A percentile compares a stretch with the other conserved stretches of the same genome.
Conservation (phyloP, 2,888 invertebrate genomes). For the Stenchaetothrips biformis region DNA sequence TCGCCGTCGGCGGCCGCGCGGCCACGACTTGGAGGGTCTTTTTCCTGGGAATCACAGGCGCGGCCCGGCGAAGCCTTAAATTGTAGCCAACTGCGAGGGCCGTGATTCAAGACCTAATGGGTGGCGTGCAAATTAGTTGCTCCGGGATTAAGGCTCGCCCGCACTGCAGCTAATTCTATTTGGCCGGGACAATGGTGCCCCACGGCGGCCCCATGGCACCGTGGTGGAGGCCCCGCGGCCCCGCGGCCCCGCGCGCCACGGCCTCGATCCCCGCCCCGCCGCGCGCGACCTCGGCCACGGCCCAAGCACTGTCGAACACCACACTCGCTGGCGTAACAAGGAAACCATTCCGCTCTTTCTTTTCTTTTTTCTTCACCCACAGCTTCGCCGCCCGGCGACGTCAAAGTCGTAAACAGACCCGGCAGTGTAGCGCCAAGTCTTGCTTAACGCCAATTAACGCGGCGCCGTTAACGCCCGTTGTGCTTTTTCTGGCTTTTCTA, state of each 20-base stretch:
- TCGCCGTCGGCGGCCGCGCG: too few species aligned
- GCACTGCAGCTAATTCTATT: slow-evolving; percentile 12
- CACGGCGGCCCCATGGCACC: not conserved
- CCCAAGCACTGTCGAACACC: too few species aligned
- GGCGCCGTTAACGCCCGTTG: too few species aligned
- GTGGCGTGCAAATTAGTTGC: slow-evolving; percentile 8
- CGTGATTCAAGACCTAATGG: not conserved
- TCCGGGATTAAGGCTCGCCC: not conserved
- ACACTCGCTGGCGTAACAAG: too few species aligned
- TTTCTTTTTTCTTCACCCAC: too few species aligned
- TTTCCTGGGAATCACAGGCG: not conserved
- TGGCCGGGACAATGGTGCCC: not conserved
- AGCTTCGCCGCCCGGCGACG: too few species aligned
- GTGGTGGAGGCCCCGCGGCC: not conserved
- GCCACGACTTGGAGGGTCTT: too few species aligned
- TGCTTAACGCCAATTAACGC: too few species aligned
- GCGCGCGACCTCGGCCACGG: not conserved
- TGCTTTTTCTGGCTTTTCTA: too few species aligned
- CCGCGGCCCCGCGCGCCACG: not conserved
- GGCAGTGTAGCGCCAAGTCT: too few species aligned
- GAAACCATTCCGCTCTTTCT: too few species aligned
- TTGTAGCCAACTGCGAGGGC: slow-evolving; percentile 9
- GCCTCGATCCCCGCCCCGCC: not conserved
- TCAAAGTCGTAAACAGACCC: too few species aligned
- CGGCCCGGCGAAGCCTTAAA: not conserved